A percentile compares a stretch with the other conserved stretches of the same genome.
phyloP scores from a whole-genome alignment of 2,888 invertebrate species.

The Leptopilina myrica region DNA sequence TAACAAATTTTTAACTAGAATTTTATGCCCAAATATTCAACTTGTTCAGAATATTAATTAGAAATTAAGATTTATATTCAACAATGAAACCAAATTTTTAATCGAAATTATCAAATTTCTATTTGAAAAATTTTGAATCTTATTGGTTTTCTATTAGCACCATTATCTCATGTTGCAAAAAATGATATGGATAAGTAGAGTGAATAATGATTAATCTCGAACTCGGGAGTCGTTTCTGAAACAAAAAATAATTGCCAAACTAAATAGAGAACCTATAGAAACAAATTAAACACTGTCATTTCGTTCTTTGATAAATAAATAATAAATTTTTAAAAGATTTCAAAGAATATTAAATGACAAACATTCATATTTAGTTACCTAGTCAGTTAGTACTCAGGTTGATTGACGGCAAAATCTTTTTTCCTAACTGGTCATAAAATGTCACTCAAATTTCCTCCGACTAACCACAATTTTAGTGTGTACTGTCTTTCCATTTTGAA shows the following conservation, averaged over 20 bases:
- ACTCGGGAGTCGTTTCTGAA: conserved; percentile 24
- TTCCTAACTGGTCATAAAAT: conserved; percentile 36
- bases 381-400: conserved; percentile 41
- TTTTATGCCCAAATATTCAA: neutral
- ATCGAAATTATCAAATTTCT: neutral
- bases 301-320: neutral
- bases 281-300: neutral
- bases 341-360: no score
- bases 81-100: neutral
- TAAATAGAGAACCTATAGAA: neutral
- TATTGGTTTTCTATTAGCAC: neutral
- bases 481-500: conserved; percentile 54
- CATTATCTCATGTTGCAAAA: neutral
- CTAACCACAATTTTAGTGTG: conserved; percentile 55
- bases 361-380: conserved; percentile 39
- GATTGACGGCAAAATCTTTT: conserved; percentile 27
- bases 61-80: no score
- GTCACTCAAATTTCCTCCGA: conserved; percentile 59
- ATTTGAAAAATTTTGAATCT: neutral
- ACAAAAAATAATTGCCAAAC: neutral
- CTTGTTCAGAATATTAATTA: no score
- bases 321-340: no score
- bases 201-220: neutral
- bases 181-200: neutral
- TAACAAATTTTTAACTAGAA: neutral